Conservation (phyloP, 2,113 vertebrate species). For the Oncorhynchus masou region DNA sequence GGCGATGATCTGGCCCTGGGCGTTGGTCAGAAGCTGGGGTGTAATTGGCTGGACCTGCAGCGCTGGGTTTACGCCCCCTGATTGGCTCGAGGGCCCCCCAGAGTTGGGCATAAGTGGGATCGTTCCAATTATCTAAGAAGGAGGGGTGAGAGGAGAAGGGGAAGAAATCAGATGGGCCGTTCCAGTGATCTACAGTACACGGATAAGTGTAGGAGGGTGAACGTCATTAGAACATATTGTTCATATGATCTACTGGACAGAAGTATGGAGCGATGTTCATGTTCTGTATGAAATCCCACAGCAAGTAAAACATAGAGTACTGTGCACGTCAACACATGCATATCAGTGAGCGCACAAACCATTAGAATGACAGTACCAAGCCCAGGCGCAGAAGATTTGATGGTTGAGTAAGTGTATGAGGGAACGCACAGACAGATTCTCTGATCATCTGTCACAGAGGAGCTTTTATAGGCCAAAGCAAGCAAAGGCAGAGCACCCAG, state of each 20-base stretch:
- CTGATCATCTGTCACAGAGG: constrained; percentile 61
- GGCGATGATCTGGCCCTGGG: constrained; percentile 99
- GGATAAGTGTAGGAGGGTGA: constrained; percentile 44
- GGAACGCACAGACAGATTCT: constrained; percentile 14
- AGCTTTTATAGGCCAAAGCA: constrained; percentile 53
- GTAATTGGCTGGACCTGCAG: constrained; percentile 98
- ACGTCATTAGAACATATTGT: constrained; percentile 21
- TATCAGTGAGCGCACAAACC: background rate
- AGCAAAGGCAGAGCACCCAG: constrained; percentile 58
- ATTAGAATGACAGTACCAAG: background rate
- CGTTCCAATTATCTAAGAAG: constrained; percentile 92
- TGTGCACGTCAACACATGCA: background rate
- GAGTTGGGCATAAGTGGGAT: constrained; percentile 97
- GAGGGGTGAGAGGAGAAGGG: background rate
- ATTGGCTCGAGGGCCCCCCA: constrained; percentile 88
- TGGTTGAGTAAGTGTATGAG: background rate
- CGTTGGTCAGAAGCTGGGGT: constrained; percentile 96
- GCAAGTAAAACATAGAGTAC: background rate
- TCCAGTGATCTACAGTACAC: background rate
- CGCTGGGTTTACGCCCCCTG: constrained; percentile 84
- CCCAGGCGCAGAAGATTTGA: background rate
- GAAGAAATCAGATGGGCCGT: background rate
- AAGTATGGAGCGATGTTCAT: background rate
- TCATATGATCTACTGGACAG: background rate
- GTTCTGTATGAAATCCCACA: too few species aligned